These are phyloP conservation scores for Amphiprion ocellaris DNA, from an alignment of 2,113 vertebrate genomes.

Conservation along the genomic window DNA sequence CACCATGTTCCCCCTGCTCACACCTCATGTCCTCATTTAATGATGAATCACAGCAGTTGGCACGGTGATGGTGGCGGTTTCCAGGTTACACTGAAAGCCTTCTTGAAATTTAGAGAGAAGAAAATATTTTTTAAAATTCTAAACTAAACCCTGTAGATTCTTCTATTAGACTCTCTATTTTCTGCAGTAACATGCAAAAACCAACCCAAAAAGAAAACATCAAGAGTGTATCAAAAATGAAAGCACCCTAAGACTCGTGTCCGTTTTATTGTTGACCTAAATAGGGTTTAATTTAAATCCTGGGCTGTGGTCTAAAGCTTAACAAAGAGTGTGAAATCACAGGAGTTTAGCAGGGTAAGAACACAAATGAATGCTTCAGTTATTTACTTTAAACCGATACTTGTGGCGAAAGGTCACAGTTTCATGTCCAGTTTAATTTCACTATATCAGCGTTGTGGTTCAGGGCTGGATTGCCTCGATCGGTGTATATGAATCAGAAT, in stretches of 20 bases:
- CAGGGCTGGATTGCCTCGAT: not conserved
- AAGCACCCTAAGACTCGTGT: too few species aligned
- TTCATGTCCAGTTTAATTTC: not conserved
- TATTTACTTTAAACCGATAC: too few species aligned
- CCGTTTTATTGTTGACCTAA: too few species aligned
- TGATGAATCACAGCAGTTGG: constrained; percentile 45
- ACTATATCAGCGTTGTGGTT: not conserved
- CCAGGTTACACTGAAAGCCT: constrained; percentile 23
- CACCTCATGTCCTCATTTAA: constrained; percentile 18
- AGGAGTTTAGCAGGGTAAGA: too few species aligned
- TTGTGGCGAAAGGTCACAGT: not conserved
- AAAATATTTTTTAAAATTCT: not conserved
- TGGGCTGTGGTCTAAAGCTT: too few species aligned
- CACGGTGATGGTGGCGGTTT: constrained; percentile 22
- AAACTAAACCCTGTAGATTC: too few species aligned
- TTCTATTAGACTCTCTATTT: not conserved
- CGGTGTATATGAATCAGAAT: constrained; percentile 26
- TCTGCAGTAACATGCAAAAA: not conserved
- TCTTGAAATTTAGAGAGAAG: not conserved
- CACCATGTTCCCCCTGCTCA: not conserved
- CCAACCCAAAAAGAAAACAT: too few species aligned
- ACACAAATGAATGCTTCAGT: too few species aligned
- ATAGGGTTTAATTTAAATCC: too few species aligned
- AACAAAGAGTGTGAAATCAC: too few species aligned
- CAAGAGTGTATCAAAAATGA: too few species aligned